Evolutionary conservation across 1,140 invertebrate genomes (phyloP), one percentile per base, ranked within the genome.

Genomic region (Drosophila ohnishii): DNA sequence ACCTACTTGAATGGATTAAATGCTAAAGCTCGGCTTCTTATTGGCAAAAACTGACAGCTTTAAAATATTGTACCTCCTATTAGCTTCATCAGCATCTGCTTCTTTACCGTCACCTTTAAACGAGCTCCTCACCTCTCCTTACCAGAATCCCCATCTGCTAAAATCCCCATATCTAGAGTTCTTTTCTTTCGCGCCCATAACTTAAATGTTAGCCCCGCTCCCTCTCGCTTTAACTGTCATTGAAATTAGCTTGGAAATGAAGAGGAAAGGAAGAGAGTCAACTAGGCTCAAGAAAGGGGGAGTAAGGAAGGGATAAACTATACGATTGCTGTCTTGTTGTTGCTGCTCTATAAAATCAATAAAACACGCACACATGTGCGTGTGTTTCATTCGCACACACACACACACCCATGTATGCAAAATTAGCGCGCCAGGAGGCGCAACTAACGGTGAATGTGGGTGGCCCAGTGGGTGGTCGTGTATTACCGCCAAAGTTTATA

Each of bases 261-360:
- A 28, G 35, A 59, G 51, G 9, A 32, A 39, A 40, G 40, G 34
- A 70, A 56, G 65, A 55, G 37, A 28, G 19, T 42, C 14, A 5
- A 10, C 40, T 58, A 37, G 65, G 35, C 62, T 37, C 6, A 35
- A 8, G 9, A 7, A 2, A 30, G 45, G 11, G 25, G 35, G 34
- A 16, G 28, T 14, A 37, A 30, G 40, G n/a, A 25, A 42, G 35
- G 50, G 5, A 11, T 35, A 50, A 67, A 79, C 76, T 80, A 79
- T 55, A 66, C 73, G 66, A 72, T 60, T 61, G 37, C 47, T 70
- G 71, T 30, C 63, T 67, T 59, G 32, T 35, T 51, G 28, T 67
- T 80, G 80, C 65, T 75, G 70, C 62, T 79, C 58, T 70, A 87
- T 75, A 83, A 87, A 87, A 87, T 87, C 83, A 76, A 87, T 87